Evolutionary conservation across 2,888 invertebrate species (phyloP).

Genomic region (Rhingia rostrata): DNA sequence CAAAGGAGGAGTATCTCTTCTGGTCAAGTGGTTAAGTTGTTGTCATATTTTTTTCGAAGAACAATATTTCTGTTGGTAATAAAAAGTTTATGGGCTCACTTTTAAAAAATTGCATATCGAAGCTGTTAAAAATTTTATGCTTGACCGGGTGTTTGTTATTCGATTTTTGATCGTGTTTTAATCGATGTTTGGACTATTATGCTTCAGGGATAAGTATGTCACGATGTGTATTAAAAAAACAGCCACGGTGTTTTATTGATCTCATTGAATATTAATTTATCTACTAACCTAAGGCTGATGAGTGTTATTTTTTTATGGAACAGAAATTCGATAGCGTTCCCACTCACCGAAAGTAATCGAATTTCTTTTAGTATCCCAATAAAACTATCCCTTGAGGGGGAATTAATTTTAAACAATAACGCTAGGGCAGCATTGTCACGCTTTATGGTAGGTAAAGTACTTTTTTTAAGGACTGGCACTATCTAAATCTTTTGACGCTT

Average conservation of each 20-base stretch:
- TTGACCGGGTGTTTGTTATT: slow-evolving; percentile 15
- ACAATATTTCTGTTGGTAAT: slow-evolving; percentile 32
- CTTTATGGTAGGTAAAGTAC: no score
- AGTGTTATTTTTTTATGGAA: background rate
- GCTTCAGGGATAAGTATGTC: background rate
- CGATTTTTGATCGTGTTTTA: slow-evolving; percentile 6
- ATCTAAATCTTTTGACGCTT: no score
- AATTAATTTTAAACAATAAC: no score
- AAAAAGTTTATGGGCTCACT: slow-evolving; percentile 32
- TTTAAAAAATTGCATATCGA: background rate
- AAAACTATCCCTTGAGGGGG: no score
- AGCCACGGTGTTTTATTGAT: no score
- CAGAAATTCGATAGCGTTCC: no score
- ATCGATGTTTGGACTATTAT: background rate
- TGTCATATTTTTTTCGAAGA: slow-evolving; percentile 2
- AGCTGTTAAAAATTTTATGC: background rate
- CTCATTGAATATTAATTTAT: slow-evolving; percentile 6
- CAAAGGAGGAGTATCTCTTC: background rate
- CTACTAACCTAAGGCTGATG: background rate
- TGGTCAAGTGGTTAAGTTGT: background rate
- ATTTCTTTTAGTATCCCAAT: no score
- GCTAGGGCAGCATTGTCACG: no score
- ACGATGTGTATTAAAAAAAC: background rate
- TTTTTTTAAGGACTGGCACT: no score
- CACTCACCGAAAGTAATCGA: no score